Evolutionary conservation across 2,888 invertebrate species (phyloP), one percentile per base, ranked within the genome.

Genomic region (Hoplodrina blanda): DNA sequence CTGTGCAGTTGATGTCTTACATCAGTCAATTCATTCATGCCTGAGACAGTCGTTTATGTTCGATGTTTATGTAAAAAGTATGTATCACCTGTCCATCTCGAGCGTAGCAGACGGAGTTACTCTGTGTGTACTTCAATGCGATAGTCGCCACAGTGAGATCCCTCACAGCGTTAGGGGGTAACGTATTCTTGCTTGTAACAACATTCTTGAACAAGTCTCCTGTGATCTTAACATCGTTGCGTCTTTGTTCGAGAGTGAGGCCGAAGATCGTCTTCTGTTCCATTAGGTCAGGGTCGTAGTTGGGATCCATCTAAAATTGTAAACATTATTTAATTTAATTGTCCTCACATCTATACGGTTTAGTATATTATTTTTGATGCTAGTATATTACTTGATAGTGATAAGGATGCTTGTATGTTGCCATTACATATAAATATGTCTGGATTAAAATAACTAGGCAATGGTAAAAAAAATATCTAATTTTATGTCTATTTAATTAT

Each of bases 81-180:
- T 19, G n/a, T 56, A 41, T 11, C 57, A 98, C 97, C 96, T 98
- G 98, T 5, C 99, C 99, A 92, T 99, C 98, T 85, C 97, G 97
- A 0, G 99, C 99, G 88, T 98, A 99, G 91, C 99, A 99, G 0
- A 99, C 99, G 0, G 99, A 99, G 94, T 99, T 99, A 86, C 99
- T 99, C 93, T 99, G 99, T 0, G 99, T 99, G 90, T 99, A 99
- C 91, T 99, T 99, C 25, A 99, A 96, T 0, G 99, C 98, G 73
- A 99, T 98, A 0, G 99, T 99, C 0, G 99, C 99, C 1, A 99
- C 98, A 56, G 99, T 98, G 33, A 99, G 96, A 92, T 99, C 99
- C 66, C 99, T 97, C 5, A 99, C 89, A 0, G 98, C 99, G 15
- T 94, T 95, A 20, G 97, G 97, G 0, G 98, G 97, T 20, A 99